These are phyloP conservation scores for Lamellibrachia satsuma DNA, from an alignment of 2,888 invertebrate species.

Conservation along the genomic window DNA sequence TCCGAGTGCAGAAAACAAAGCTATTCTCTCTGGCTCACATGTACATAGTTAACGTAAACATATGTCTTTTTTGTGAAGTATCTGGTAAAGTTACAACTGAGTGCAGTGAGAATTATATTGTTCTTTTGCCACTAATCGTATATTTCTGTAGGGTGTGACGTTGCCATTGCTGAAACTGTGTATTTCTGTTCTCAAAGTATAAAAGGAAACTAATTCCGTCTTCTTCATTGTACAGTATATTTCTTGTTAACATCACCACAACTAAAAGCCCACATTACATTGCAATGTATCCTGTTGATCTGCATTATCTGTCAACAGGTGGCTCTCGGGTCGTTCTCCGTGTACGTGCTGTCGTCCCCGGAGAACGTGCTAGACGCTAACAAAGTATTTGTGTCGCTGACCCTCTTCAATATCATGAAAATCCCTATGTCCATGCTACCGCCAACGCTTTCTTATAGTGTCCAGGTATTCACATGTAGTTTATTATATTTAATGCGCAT, in stretches of 20 bases:
- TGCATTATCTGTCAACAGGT: conserved; percentile 44
- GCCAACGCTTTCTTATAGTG: background rate
- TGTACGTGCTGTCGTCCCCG: conserved; percentile 53
- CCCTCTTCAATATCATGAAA: conserved; percentile 63
- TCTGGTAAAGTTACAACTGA: too few relatives aligned
- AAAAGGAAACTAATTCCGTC: too few relatives aligned
- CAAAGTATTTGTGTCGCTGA: conserved; percentile 64
- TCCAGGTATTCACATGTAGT: background rate
- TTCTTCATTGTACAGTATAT: too few relatives aligned
- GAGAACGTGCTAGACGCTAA: conserved; percentile 74
- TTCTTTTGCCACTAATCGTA: too few relatives aligned
- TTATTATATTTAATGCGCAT: too few relatives aligned
- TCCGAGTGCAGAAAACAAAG: conserved; percentile 70
- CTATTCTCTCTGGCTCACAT: conserved; percentile 57
- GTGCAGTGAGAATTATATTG: too few relatives aligned
- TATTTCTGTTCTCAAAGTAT: too few relatives aligned
- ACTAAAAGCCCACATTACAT: background rate
- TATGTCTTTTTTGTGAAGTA: too few relatives aligned
- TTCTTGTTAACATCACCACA: background rate
- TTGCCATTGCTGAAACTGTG: too few relatives aligned
- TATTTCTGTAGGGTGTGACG: too few relatives aligned
- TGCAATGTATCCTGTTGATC: background rate
- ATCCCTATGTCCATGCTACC: conserved; percentile 45
- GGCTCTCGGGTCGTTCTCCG: conserved; percentile 57
- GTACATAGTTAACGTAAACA: too few relatives aligned